These are phyloP conservation scores for Lymantria dispar DNA, from an alignment of 2,888 invertebrate genomes.

Conservation along the genomic window DNA sequence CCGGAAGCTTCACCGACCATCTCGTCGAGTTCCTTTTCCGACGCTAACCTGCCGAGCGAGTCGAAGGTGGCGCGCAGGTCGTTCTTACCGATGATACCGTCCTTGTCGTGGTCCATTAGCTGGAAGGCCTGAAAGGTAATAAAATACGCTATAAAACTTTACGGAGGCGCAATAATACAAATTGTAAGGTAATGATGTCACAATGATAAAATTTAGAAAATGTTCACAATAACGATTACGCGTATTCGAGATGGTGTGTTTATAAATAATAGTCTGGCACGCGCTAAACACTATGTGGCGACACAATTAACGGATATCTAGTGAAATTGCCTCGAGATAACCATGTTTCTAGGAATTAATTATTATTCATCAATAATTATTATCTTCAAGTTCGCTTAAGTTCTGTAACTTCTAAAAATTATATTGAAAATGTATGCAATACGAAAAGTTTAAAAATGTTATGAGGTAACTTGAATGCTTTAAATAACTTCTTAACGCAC, in stretches of 20 bases:
- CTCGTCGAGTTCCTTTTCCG: slow-evolving; percentile 94
- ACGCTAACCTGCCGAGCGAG: slow-evolving; percentile 93
- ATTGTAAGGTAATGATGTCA: slow-evolving; percentile 23
- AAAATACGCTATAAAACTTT: slow-evolving; percentile 2
- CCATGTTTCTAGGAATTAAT: slow-evolving; percentile 14
- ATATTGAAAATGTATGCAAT: too few species aligned
- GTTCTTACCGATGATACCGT: slow-evolving; percentile 94
- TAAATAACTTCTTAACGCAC: too few species aligned
- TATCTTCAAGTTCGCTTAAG: too few species aligned
- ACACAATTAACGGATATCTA: slow-evolving; percentile 26
- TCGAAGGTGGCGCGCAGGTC: slow-evolving; percentile 96
- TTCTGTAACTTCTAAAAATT: too few species aligned
- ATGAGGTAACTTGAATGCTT: too few species aligned
- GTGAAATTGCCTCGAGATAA: slow-evolving; percentile 6
- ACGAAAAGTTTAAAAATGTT: too few species aligned
- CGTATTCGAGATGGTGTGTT: slow-evolving; percentile 40
- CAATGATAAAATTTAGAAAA: slow-evolving; percentile 36
- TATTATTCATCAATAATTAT: too few species aligned
- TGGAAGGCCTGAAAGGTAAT: slow-evolving; percentile 89
- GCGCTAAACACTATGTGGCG: slow-evolving; percentile 41
- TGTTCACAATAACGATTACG: slow-evolving; percentile 23
- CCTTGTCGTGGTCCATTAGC: slow-evolving; percentile 98
- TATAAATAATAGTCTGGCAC: slow-evolving; percentile 52
- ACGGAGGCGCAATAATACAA: too few species aligned
- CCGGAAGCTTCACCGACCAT: slow-evolving; percentile 94